Base-by-base conservation (phyloP, 2,888 invertebrate species). In the Pachycephus smyrnensis region DNA sequence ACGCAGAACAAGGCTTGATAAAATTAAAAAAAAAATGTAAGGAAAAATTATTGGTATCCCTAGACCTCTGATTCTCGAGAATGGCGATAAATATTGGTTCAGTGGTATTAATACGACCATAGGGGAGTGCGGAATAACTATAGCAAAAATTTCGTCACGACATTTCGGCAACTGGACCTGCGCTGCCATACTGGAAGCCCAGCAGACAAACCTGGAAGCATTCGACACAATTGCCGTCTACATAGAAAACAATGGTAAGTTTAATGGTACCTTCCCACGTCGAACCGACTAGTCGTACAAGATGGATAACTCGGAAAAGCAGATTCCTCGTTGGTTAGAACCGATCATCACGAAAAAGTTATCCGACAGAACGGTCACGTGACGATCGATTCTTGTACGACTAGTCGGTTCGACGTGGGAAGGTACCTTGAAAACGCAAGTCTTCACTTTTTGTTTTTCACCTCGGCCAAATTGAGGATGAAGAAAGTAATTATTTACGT, bases 101-200 rank as follows among this genome's bases (percentile, higher is more conserved):
- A 92, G 92, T 9, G 89, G 92, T 1, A 89, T 88, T 1, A 85
- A 88, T 36, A 82, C 93, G 77, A 87, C 91, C 80, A 87, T 90
- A 35, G 93, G 93, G 0, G 93, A 93, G 80, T 93, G 93, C 84
- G 92, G 93, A 0, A 82, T 93, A 40, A 92, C 90, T 30, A 92
- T 93, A 68, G 86, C 83, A 11, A 85, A 89, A 0, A 89, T 92
- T 1, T 55, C 78, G 23, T 82, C 82, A 0, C 91, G 92, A 11
- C 93, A 93, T 79, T 79, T 91, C 12, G 93, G 93, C 1, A 84
- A 85, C 32, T 93, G 93, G 93, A 92, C 91, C 0, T 93, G 93
- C 77, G 93, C 92, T 0, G 93, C 80, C 12, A 80, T 76, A 76
- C 76, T 84, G 15, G 73, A 77, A 31, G 81, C 73, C 31, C 12